Conservation (phyloP, 2,888 invertebrate species). For the Metellina segmentata region DNA sequence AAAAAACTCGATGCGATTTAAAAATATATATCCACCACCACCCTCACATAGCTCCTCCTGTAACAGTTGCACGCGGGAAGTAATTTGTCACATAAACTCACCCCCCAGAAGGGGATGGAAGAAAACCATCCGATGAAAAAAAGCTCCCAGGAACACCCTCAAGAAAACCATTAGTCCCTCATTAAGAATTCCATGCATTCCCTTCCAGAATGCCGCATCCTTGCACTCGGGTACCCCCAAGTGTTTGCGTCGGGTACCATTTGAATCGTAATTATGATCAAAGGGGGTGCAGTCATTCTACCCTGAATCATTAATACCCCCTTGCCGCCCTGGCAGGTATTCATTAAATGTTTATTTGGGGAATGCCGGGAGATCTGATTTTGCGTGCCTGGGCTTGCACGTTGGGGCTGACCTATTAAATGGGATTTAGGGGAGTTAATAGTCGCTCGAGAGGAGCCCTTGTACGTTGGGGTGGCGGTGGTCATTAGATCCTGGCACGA, state of each 20-base stretch:
- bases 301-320: slow-evolving; percentile 56
- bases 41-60: not conserved
- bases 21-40: no score
- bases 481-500: not conserved
- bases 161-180: slow-evolving; percentile 40
- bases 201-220: slow-evolving; percentile 11
- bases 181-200: slow-evolving; percentile 55
- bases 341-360: slow-evolving; percentile 64
- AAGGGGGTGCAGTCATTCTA: slow-evolving; percentile 12
- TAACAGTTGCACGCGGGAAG: not conserved
- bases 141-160: slow-evolving; percentile 2
- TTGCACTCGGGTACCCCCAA: not conserved
- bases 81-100: not conserved
- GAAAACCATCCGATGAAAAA: not conserved
- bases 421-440: slow-evolving; percentile 37
- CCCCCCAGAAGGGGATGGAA: not conserved
- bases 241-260: slow-evolving; percentile 24
- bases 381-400: not conserved
- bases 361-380: slow-evolving; percentile 15
- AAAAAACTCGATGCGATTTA: no score
- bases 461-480: not conserved
- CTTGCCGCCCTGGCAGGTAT: slow-evolving; percentile 37
- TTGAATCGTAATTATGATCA: slow-evolving; percentile 66
- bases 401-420: slow-evolving; percentile 37
- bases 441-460: not conserved